phyloP scores from a whole-genome alignment of 2,888 invertebrate genomes.

The Drosophila falleni region DNA sequence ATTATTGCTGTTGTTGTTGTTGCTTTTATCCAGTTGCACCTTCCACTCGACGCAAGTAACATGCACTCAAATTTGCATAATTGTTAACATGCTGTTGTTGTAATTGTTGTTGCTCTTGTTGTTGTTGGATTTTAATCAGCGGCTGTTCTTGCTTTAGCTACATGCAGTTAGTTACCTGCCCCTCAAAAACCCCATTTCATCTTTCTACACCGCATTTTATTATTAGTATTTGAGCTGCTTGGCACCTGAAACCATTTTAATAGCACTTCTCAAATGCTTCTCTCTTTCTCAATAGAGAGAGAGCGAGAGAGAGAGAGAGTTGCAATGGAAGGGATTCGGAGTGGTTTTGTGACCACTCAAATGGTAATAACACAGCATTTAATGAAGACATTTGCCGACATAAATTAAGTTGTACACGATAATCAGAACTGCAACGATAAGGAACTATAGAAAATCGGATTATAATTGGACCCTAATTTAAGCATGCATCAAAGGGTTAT shows the following conservation, averaged over 20 bases:
- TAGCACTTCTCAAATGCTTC: constrained; percentile 47
- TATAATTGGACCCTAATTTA: constrained; percentile 41
- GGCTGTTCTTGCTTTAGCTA: constrained; percentile 38
- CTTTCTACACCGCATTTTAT: constrained; percentile 33
- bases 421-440: constrained; percentile 31
- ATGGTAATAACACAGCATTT: constrained; percentile 36
- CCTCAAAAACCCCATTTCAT: neutral
- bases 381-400: constrained; percentile 70
- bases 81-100: constrained; percentile 83
- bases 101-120: constrained; percentile 47
- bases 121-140: constrained; percentile 70
- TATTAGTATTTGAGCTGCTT: constrained; percentile 64
- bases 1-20: constrained; percentile 22
- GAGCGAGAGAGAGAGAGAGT: neutral
- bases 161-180: constrained; percentile 43
- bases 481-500: constrained; percentile 27
- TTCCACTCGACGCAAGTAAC: constrained; percentile 53
- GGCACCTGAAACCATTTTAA: constrained; percentile 68
- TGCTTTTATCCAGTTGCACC: constrained; percentile 41
- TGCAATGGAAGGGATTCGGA: constrained; percentile 18
- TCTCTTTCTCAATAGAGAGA: neutral
- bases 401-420: constrained; percentile 70
- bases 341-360: constrained; percentile 35
- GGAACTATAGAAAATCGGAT: constrained; percentile 26
- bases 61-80: constrained; percentile 83